Conservation (phyloP, 2,113 vertebrate species). For the Syrrhaptes paradoxus region DNA sequence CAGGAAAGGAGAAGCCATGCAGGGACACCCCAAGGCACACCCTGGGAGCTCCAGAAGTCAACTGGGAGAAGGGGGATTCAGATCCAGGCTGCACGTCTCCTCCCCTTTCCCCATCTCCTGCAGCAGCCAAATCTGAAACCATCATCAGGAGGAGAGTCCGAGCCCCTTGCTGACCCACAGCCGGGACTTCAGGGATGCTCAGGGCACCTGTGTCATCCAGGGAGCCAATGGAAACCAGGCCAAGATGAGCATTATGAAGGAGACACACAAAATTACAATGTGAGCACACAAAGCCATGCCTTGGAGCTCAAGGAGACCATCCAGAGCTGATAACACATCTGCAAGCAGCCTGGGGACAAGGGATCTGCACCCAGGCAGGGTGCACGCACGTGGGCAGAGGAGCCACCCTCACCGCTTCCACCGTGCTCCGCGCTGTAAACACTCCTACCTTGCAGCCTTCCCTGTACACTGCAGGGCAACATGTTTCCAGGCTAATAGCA, state of each 20-base stretch:
- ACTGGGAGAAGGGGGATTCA: background rate
- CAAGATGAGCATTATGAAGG: background rate
- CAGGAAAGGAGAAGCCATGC: background rate
- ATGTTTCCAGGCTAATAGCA: background rate
- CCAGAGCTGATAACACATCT: background rate
- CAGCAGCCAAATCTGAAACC: background rate
- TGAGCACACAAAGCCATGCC: background rate
- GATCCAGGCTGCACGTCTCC: background rate
- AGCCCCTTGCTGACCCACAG: accelerated
- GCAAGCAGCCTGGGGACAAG: background rate
- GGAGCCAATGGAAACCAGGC: background rate
- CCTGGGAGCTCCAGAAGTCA: background rate
- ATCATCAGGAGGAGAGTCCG: background rate
- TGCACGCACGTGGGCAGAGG: background rate
- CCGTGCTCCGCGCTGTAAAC: background rate
- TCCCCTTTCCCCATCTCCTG: background rate
- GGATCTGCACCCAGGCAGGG: background rate
- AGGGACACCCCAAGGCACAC: background rate
- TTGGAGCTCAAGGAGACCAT: background rate
- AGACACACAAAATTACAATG: background rate
- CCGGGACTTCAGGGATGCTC: background rate
- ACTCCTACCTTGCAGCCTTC: background rate
- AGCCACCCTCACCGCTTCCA: background rate
- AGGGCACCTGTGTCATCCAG: background rate
- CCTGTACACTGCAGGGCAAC: background rate